These are phyloP conservation scores for Lutraria lutraria DNA, from an alignment of 2,888 invertebrate genomes.

Conservation along the genomic window DNA sequence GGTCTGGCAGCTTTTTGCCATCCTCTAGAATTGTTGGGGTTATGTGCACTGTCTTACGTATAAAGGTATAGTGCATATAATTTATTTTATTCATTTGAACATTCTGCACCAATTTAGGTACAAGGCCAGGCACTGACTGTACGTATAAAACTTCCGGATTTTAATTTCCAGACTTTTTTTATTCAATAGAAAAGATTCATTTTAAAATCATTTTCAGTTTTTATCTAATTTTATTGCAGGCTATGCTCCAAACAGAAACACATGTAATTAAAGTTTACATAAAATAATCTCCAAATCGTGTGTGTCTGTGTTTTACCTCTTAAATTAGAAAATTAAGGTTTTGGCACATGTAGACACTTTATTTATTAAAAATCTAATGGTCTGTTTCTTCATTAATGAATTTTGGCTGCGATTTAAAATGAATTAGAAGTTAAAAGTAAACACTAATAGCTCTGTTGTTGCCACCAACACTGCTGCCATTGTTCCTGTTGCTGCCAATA, in stretches of 20 bases:
- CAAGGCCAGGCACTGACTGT: neutral
- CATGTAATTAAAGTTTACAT: conserved; percentile 8
- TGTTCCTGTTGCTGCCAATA: neutral
- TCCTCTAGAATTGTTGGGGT: neutral
- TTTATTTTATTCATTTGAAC: neutral
- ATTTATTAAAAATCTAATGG: neutral
- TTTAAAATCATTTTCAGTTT: neutral
- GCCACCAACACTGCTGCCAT: neutral
- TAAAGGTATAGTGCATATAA: neutral
- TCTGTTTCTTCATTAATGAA: conserved; percentile 2
- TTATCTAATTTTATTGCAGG: conserved; percentile 17
- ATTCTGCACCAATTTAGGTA: neutral
- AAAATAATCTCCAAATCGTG: neutral
- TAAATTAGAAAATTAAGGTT: conserved; percentile 26
- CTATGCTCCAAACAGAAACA: conserved; percentile 12
- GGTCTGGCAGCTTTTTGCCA: no score
- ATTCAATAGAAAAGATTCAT: conserved; percentile 8
- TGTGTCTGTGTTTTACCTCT: conserved; percentile 8
- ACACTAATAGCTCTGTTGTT: no score
- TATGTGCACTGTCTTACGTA: neutral
- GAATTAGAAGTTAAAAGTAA: neutral
- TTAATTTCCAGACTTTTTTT: neutral
- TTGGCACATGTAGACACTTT: conserved; percentile 2
- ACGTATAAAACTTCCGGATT: neutral
- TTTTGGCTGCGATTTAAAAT: neutral